Evolutionary conservation across 2,797 vertebrate species (phyloP).

Genomic region (Ataeniobius toweri): DNA sequence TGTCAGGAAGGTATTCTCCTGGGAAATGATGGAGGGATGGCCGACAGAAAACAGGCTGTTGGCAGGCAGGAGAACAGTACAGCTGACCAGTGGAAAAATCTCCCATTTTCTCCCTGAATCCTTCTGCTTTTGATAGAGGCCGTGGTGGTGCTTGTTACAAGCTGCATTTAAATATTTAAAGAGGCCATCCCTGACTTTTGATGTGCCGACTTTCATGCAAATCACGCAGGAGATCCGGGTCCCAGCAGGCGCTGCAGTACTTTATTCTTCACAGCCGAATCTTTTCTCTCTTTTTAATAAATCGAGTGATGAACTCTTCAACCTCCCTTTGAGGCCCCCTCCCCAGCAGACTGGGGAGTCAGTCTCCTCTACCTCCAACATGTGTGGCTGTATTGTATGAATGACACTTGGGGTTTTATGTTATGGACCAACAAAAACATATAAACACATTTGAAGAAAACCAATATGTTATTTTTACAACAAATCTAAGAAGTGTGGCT

Average conservation of each 20-base stretch:
- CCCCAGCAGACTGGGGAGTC: slow-evolving; percentile 81
- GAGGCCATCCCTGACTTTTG: slow-evolving; percentile 91
- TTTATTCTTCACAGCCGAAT: slow-evolving; percentile 85
- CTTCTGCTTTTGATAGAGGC: slow-evolving; percentile 89
- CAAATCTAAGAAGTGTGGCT: no score
- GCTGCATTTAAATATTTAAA: slow-evolving; percentile 94
- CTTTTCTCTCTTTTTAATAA: slow-evolving; percentile 81
- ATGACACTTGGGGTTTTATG: neutral
- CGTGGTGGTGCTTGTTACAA: slow-evolving; percentile 88
- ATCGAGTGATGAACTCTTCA: slow-evolving; percentile 92
- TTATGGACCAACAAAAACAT: no score
- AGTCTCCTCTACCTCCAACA: slow-evolving; percentile 52
- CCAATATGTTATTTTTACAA: no score
- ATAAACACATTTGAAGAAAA: no score
- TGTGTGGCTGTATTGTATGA: slow-evolving; percentile 14
- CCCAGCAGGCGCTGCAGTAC: slow-evolving; percentile 83
- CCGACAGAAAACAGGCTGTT: slow-evolving; percentile 56
- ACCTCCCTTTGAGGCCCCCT: slow-evolving; percentile 85
- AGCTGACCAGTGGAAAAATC: slow-evolving; percentile 53
- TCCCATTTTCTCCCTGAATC: slow-evolving; percentile 21
- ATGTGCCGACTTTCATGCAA: slow-evolving; percentile 96
- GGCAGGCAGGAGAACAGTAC: slow-evolving; percentile 53
- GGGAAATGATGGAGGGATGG: slow-evolving; percentile 63
- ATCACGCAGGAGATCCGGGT: slow-evolving; percentile 86
- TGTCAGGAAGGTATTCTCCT: slow-evolving; percentile 62